phyloP scores from a whole-genome alignment of 2,797 vertebrate species.

The Heliangelus exortis region DNA sequence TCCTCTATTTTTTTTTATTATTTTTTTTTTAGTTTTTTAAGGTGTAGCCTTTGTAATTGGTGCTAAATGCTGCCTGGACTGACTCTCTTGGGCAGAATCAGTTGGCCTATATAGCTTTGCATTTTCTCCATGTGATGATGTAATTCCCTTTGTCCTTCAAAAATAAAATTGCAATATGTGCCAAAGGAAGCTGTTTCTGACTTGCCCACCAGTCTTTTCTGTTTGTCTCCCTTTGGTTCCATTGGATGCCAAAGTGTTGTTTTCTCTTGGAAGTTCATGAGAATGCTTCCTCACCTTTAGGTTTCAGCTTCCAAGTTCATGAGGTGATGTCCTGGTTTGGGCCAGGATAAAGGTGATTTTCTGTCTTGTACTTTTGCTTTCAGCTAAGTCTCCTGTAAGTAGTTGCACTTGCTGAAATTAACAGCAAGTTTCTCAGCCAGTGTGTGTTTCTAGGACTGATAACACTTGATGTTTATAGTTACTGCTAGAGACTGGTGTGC shows the following conservation, averaged over 20 bases:
- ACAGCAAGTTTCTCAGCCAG: too few relatives aligned
- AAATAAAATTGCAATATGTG: neutral
- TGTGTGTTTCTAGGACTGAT: too few relatives aligned
- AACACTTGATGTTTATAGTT: too few relatives aligned
- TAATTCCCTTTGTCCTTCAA: neutral
- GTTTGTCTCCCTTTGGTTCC: neutral
- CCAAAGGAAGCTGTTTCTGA: neutral
- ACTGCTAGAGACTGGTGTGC: too few relatives aligned
- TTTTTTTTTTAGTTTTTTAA: too few relatives aligned
- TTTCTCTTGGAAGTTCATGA: neutral
- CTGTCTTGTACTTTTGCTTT: too few relatives aligned
- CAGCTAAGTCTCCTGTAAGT: too few relatives aligned
- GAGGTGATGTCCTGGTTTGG: too few relatives aligned
- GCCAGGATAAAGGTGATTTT: too few relatives aligned
- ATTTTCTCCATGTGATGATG: neutral
- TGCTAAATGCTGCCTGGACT: neutral
- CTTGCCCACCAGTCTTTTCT: neutral
- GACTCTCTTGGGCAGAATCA: neutral
- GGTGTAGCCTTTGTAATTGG: neutral
- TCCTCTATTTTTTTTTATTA: too few relatives aligned
- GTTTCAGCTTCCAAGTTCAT: neutral
- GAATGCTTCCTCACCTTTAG: neutral
- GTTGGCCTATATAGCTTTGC: neutral
- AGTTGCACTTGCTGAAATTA: too few relatives aligned
- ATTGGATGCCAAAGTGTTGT: neutral